Evolutionary conservation across 2,113 vertebrate genomes (phyloP), one percentile per base, ranked within the genome.

Genomic region (Corvus cornix): DNA sequence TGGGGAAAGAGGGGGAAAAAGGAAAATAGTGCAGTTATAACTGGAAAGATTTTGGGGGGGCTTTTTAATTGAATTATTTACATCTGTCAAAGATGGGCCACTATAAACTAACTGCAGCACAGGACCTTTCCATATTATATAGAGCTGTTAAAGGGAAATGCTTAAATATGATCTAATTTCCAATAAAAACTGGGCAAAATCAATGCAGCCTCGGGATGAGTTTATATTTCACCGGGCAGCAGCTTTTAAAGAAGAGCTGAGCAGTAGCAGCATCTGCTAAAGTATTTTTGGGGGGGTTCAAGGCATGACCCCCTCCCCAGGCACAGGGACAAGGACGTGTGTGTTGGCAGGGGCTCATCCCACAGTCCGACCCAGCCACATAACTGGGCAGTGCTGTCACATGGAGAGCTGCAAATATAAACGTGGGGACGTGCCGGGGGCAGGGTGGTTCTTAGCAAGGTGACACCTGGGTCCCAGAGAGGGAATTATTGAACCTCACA

Each of bases 151-250:
- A 60, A 92, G 68, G 58, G 51, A 90, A 94, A 73, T 64, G 58
- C 63, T 90, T 82, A 88, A 93, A 78, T 83, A 68, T 79, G 78
- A 93, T 69, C 39, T n/a, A 22, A 89, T 92, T 90, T 80, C 89
- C 68, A 8, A 68, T 95, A 86, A 87, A 89, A 87, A 19, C 2
- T 0, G 3, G 64, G 23, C 63, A 84, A 77, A 90, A 93, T 96
- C 90, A 62, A 86, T 94, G 73, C 64, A 74, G 48, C 39, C 76
- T 88, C 0, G 0, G 76, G 60, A 67, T 0, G 0, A 49, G 73
- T 28, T 84, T 58, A n/a, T 84, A 74, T 81, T 91, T 94, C 89
- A 92, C 37, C 0, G 0, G 74, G 53, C 43, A 15, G 85, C 75
- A 68, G 55, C 23, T 85, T 63, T 23, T 27, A 46, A 33, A 43